phyloP scores from a whole-genome alignment of 2,797 vertebrate genomes.

The Cyprinodon diabolis region DNA sequence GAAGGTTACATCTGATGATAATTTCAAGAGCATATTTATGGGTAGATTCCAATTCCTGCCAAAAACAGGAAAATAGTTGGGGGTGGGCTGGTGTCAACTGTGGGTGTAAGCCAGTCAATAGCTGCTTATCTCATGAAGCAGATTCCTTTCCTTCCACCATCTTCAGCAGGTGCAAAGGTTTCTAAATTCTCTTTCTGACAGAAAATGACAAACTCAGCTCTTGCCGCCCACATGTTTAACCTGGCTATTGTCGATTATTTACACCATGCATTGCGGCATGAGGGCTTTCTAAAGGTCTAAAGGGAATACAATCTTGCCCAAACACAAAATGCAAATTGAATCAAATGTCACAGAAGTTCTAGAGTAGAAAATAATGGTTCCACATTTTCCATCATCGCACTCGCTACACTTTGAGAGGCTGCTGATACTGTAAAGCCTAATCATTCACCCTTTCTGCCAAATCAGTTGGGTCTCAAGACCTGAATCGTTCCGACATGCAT shows the following conservation, averaged over 20 bases:
- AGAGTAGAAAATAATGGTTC: background rate
- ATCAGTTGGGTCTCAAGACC: background rate
- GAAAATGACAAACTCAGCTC: background rate
- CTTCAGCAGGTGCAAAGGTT: background rate
- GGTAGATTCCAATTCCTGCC: background rate
- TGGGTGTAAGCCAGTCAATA: background rate
- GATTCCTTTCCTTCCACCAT: background rate
- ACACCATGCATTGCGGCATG: background rate
- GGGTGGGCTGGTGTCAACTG: background rate
- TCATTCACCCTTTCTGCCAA: background rate
- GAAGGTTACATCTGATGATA: background rate
- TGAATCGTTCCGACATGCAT: background rate
- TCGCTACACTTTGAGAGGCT: background rate
- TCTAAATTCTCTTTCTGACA: slow-evolving; percentile 4
- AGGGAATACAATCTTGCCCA: background rate
- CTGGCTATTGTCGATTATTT: background rate
- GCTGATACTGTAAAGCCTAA: background rate
- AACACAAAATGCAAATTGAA: background rate
- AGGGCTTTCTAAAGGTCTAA: background rate
- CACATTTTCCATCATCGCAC: background rate
- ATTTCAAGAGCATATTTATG: background rate
- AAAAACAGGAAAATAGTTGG: background rate
- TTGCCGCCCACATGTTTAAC: background rate
- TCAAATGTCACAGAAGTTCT: background rate
- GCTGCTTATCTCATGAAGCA: slow-evolving; percentile 13